phyloP scores from a whole-genome alignment of 2,113 vertebrate genomes.

The Ptilonorhynchus violaceus region DNA sequence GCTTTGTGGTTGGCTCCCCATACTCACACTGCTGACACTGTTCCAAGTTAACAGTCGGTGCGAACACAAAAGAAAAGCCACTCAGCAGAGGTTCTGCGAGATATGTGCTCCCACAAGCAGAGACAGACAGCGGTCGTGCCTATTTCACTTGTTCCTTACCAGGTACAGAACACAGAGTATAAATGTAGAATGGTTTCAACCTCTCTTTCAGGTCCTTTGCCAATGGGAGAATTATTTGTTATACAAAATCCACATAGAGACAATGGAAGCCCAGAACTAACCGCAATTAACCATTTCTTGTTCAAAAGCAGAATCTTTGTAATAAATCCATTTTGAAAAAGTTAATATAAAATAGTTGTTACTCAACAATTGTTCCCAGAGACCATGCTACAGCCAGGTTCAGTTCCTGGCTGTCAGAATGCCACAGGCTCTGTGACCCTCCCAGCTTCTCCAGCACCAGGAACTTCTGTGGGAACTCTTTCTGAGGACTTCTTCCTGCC shows the following conservation, averaged over 20 bases:
- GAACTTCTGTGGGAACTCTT: not conserved
- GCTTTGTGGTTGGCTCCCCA: not conserved
- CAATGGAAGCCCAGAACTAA: not conserved
- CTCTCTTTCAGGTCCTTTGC: not conserved
- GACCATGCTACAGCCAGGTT: not conserved
- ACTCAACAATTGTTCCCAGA: not conserved
- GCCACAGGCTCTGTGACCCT: not conserved
- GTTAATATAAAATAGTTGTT: not conserved
- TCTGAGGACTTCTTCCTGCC: not conserved
- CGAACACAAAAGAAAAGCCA: not conserved
- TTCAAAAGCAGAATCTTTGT: not conserved
- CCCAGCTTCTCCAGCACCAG: not conserved
- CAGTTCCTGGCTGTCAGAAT: not conserved
- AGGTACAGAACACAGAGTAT: not conserved
- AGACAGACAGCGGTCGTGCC: accelerated
- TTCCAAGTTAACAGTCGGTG: not conserved
- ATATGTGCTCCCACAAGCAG: not conserved
- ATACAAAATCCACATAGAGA: not conserved
- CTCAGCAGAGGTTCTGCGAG: not conserved
- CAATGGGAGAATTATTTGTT: not conserved
- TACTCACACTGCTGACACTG: not conserved
- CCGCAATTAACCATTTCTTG: not conserved
- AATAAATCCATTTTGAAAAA: not conserved
- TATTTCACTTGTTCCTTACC: not conserved
- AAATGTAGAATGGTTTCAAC: not conserved